Percentiles rank a stretch among this genome's conserved stretches.
These are phyloP conservation scores for Phymanthus crucifer DNA, from an alignment of 92 coral and sea anemone genomes.

Conservation along the genomic window DNA sequence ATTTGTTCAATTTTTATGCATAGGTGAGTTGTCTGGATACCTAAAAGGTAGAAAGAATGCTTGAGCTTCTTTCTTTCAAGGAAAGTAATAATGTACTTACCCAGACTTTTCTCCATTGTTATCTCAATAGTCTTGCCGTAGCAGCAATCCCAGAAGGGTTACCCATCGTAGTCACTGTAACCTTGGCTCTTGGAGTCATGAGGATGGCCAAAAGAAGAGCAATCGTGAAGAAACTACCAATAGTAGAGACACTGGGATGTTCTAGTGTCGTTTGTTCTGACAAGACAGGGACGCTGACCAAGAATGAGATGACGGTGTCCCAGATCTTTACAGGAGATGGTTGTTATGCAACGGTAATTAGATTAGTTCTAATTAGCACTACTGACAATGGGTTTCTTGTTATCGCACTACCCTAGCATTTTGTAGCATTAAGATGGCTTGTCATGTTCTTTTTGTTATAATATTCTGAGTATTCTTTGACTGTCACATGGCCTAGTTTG, in stretches of 20 bases:
- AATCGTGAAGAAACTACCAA: slow-evolving; percentile 93
- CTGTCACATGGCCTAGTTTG: too few species aligned
- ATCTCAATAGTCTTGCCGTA: slow-evolving; percentile 84
- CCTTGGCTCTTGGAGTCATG: slow-evolving; percentile 97
- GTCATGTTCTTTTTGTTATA: too few species aligned
- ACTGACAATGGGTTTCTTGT: too few species aligned
- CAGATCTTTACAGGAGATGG: slow-evolving; percentile 97
- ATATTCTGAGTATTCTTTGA: too few species aligned
- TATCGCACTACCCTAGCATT: neutral
- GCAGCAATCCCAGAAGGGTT: slow-evolving; percentile 99
- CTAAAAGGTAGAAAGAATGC: too few species aligned
- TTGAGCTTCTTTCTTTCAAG: too few species aligned
- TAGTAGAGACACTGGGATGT: slow-evolving; percentile 96
- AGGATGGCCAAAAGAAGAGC: slow-evolving; percentile 97
- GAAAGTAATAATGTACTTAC: too few species aligned
- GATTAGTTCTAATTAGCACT: too few species aligned
- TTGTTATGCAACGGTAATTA: slow-evolving; percentile 73
- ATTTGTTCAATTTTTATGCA: too few species aligned
- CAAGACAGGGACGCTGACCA: slow-evolving; percentile 95
- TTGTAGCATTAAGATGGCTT: neutral
- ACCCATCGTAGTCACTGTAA: slow-evolving; percentile 96
- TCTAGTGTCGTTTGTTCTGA: slow-evolving; percentile 98
- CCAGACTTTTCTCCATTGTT: neutral
- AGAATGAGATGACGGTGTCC: slow-evolving; percentile 96
- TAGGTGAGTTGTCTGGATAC: too few species aligned